Conservation (phyloP, 2,888 invertebrate genomes). For the Trichopoda pennipes region DNA sequence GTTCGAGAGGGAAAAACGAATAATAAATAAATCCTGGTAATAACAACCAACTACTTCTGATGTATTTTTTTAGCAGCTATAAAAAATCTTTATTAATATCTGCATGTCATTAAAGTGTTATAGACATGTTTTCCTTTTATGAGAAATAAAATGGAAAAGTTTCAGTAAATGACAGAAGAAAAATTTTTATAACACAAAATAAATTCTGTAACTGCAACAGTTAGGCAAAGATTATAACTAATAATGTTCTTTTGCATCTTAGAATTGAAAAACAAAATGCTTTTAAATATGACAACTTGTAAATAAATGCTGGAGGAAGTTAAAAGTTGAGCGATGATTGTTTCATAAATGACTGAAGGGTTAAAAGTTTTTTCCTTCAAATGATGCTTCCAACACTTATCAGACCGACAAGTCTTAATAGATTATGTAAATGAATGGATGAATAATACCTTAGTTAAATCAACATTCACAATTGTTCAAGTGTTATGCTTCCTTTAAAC, state of each 20-base stretch:
- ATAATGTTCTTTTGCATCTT: constrained; percentile 28
- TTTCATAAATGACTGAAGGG: neutral
- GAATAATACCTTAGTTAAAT: neutral
- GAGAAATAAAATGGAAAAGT: too few relatives aligned
- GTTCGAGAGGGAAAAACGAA: too few relatives aligned
- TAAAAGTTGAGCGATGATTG: constrained; percentile 14
- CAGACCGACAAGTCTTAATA: constrained; percentile 35
- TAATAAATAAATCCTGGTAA: too few relatives aligned
- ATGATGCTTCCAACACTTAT: constrained; percentile 11
- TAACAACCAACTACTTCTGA: too few relatives aligned
- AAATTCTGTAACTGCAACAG: constrained; percentile 25
- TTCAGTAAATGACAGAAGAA: constrained; percentile 6
- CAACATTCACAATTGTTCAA: constrained; percentile 27
- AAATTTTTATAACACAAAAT: neutral
- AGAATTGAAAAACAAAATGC: neutral
- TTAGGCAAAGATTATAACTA: constrained; percentile 14
- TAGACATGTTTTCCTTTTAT: constrained; percentile 14
- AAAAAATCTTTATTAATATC: neutral
- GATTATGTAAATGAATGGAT: constrained; percentile 57
- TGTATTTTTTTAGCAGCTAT: too few relatives aligned
- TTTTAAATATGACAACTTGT: neutral
- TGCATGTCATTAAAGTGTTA: constrained; percentile 18
- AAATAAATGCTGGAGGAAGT: constrained; percentile 47
- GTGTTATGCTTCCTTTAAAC: constrained; percentile 30
- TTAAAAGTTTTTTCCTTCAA: constrained; percentile 20